These are phyloP conservation scores for Trileptium ribeirensis DNA, from an alignment of 2,888 invertebrate species.

Conservation along the genomic window DNA sequence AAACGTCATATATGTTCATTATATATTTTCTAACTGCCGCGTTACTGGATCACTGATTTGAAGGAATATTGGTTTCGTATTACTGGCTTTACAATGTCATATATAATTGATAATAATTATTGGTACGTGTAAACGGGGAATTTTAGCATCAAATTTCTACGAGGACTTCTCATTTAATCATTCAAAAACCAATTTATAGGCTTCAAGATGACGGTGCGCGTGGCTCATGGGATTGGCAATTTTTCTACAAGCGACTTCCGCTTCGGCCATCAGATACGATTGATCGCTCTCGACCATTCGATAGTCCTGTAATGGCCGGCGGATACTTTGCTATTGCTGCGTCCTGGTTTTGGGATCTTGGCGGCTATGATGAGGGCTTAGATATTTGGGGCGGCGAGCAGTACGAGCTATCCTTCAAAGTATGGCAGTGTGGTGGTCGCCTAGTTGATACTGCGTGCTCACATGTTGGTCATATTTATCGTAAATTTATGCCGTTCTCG, in stretches of 20 bases:
- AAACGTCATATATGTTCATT: too few relatives aligned
- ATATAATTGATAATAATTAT: too few relatives aligned
- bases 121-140: too few relatives aligned
- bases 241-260: conserved; percentile 4
- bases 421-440: conserved; percentile 89
- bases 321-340: conserved; percentile 85
- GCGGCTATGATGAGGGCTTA: conserved; percentile 77
- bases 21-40: too few relatives aligned
- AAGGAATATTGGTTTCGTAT: too few relatives aligned
- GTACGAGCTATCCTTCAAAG: conserved; percentile 86
- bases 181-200: too few relatives aligned
- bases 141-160: too few relatives aligned
- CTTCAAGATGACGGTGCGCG: conserved; percentile 2
- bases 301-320: conserved; percentile 89
- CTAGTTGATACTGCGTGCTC: conserved; percentile 88
- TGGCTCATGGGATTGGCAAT: conserved; percentile 7
- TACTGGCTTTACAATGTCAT: too few relatives aligned
- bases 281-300: conserved; percentile 73
- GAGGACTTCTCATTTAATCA: too few relatives aligned
- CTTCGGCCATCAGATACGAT: conserved; percentile 63
- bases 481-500: conserved; percentile 92
- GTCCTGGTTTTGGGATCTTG: conserved; percentile 84
- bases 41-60: too few relatives aligned
- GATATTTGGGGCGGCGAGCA: conserved; percentile 96
- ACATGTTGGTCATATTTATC: conserved; percentile 72